Evolutionary conservation across 1,140 invertebrate species (phyloP).

Genomic region (Paraescarpia echinospica): DNA sequence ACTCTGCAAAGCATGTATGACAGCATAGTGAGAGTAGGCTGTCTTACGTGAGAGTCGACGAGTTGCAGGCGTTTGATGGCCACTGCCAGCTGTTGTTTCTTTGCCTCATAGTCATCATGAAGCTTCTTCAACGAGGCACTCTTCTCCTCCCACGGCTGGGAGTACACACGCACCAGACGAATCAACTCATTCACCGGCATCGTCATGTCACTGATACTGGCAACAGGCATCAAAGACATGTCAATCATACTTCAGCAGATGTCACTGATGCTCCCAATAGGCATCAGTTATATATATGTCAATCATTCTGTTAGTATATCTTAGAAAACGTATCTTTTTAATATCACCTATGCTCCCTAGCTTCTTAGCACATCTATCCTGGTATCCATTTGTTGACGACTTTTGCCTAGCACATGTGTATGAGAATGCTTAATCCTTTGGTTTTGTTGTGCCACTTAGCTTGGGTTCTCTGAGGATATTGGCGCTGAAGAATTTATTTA

Average conservation of each 20-base stretch:
- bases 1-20: too few relatives aligned
- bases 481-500: too few relatives aligned
- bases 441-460: too few relatives aligned
- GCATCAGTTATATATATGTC: background rate
- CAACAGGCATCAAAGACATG: background rate
- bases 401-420: too few relatives aligned
- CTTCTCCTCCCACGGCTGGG: constrained; percentile 57
- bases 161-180: constrained; percentile 54
- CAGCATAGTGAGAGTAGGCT: background rate
- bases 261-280: background rate
- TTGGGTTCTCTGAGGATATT: too few relatives aligned
- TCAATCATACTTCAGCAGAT: constrained; percentile 7
- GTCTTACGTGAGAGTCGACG: constrained; percentile 52
- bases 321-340: background rate
- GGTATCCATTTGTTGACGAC: too few relatives aligned
- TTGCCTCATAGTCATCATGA: constrained; percentile 55
- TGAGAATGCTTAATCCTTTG: too few relatives aligned
- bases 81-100: constrained; percentile 55
- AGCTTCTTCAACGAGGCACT: constrained; percentile 55
- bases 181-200: constrained; percentile 55
- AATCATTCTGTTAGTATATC: background rate
- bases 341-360: too few relatives aligned
- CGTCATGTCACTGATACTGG: constrained; percentile 45
- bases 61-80: constrained; percentile 54
- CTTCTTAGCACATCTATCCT: too few relatives aligned